Evolutionary conservation across 2,113 vertebrate species (phyloP).

Genomic region (Lophochroa leadbeateri): DNA sequence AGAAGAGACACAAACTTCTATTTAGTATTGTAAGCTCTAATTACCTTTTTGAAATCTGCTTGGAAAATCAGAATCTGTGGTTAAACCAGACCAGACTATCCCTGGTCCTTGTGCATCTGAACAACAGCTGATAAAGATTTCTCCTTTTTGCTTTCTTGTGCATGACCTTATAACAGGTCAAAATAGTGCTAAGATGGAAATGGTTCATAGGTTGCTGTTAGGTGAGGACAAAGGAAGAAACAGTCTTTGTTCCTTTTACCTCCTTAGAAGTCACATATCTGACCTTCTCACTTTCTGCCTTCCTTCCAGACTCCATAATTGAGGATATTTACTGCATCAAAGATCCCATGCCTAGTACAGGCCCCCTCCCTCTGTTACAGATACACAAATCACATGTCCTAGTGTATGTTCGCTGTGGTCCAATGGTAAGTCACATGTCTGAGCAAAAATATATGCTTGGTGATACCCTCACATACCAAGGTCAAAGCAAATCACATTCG

Average conservation of each 20-base stretch:
- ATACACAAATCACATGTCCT: not conserved
- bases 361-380: not conserved
- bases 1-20: not conserved
- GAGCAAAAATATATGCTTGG: conserved; percentile 40
- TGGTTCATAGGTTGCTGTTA: conserved; percentile 15
- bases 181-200: not conserved
- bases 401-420: conserved; percentile 21
- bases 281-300: conserved; percentile 1
- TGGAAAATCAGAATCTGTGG: not conserved
- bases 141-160: not conserved
- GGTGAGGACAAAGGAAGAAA: conserved; percentile 36
- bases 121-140: not conserved
- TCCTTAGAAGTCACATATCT: not conserved
- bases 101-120: not conserved
- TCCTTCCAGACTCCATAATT: not conserved
- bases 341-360: not conserved
- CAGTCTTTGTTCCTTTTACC: conserved; percentile 4
- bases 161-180: not conserved
- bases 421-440: conserved; percentile 40
- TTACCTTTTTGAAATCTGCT: not conserved
- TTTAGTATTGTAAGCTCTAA: not conserved
- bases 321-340: conserved; percentile 37
- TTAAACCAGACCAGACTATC: not conserved
- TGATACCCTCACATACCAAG: not conserved
- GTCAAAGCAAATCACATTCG: conserved; percentile 52